These are phyloP conservation scores for Acromyrmex heyeri DNA, from an alignment of 1,140 invertebrate genomes.

Conservation along the genomic window DNA sequence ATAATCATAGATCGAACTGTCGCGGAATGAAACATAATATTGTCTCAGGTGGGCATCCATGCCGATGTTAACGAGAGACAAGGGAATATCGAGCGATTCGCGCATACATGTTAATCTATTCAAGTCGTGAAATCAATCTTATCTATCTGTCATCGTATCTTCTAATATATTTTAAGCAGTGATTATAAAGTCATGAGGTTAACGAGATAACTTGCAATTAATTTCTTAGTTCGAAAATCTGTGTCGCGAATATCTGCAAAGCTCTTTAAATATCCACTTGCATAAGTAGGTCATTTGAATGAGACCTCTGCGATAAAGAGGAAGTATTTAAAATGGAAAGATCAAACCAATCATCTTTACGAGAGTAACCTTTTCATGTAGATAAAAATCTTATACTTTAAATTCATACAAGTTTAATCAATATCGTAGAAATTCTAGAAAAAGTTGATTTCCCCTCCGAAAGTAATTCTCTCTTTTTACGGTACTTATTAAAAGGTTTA, in stretches of 20 bases:
- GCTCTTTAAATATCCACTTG: conserved; percentile 35
- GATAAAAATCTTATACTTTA: conserved; percentile 49
- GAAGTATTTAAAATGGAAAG: conserved; percentile 32
- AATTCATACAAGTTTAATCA: conserved; percentile 34
- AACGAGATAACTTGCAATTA: conserved; percentile 29
- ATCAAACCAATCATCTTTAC: conserved; percentile 36
- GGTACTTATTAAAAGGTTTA: conserved; percentile 17
- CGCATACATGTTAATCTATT: conserved; percentile 6
- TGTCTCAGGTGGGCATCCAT: not conserved
- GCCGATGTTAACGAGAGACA: not conserved
- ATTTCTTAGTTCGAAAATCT: conserved; percentile 22
- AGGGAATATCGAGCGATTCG: conserved; percentile 13
- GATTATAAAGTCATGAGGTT: not conserved
- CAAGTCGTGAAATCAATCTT: conserved; percentile 7
- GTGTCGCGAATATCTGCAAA: conserved; percentile 7
- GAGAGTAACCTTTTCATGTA: not conserved
- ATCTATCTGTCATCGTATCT: not conserved
- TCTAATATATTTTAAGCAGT: not conserved
- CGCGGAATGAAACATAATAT: conserved; percentile 2
- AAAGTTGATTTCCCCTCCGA: not conserved
- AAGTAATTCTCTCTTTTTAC: not conserved
- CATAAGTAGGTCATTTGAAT: conserved; percentile 53
- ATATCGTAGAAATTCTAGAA: conserved; percentile 36
- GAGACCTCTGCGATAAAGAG: not conserved
- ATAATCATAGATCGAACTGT: conserved; percentile 26